A percentile compares a stretch with the other conserved stretches of the same genome.
Evolutionary conservation across 2,888 invertebrate genomes (phyloP).

Genomic region (Aromia moschata): DNA sequence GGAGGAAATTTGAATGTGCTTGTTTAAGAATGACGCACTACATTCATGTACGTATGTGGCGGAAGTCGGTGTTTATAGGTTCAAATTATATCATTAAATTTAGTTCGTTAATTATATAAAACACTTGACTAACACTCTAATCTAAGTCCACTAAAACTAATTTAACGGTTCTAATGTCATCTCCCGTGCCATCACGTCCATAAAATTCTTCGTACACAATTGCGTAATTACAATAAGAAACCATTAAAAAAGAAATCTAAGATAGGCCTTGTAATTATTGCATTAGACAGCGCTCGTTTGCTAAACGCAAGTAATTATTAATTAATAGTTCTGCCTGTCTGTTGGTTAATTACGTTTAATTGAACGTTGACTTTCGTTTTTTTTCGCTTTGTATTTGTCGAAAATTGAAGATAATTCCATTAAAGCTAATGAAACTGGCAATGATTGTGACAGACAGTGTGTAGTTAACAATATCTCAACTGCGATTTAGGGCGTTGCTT

Average conservation of each 20-base stretch:
- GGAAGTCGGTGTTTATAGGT: conserved; percentile 60
- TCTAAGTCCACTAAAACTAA: conserved; percentile 22
- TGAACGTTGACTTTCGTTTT: conserved; percentile 35
- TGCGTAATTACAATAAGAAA: conserved; percentile 26
- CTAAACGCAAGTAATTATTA: conserved; percentile 45
- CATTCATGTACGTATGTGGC: conserved; percentile 34
- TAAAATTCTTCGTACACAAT: conserved; percentile 2
- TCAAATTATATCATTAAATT: conserved; percentile 62
- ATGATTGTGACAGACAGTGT: not conserved
- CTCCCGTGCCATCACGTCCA: conserved; percentile 17
- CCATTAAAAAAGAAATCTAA: conserved; percentile 35
- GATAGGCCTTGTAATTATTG: conserved; percentile 40
- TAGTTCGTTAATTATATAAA: conserved; percentile 59
- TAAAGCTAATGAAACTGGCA: not conserved
- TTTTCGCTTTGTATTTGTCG: conserved; percentile 26
- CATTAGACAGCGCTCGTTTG: conserved; percentile 41
- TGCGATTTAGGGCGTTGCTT: too few species aligned
- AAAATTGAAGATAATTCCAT: conserved; percentile 27
- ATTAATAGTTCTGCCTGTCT: conserved; percentile 39
- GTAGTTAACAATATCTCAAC: too few species aligned
- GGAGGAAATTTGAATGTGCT: not conserved
- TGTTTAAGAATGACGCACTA: conserved; percentile 15
- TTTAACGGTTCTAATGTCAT: conserved; percentile 14
- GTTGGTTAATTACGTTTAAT: conserved; percentile 36
- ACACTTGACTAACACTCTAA: conserved; percentile 37